Evolutionary conservation across 2,888 invertebrate genomes (phyloP), one percentile per base, ranked within the genome.

Genomic region (Amitus sp.): DNA sequence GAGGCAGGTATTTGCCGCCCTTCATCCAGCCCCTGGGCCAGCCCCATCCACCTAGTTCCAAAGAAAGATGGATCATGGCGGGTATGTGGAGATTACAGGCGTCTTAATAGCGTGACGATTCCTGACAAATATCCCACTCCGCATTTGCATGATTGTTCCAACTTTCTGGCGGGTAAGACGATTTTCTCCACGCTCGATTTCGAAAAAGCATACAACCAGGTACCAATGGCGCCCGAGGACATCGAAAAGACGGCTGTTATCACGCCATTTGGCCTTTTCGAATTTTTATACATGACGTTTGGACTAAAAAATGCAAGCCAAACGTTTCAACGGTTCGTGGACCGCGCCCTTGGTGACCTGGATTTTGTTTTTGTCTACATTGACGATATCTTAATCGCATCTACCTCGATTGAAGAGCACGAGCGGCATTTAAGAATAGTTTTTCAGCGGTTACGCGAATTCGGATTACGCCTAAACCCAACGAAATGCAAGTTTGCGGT

Each of bases 1-100:
- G 72, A 82, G 15, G 59, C 71, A 15, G 83, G 82, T 0, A 80
- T 83, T 9, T 80, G 80, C 28, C 69, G 82, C 2, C 82, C 80
- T 0, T 83, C 82, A 0, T 75, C 73, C 2, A 80, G 80, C 30
- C 62, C 70, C 1, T 83, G 80, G 82, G 70, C 82, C 0, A 78
- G 73, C 39, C 83, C 79, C 1, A 62, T 83, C 0, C 77, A 75
- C 50, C 43, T 76, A 30, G 74, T 69, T 1, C 51, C 52, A 7
- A 79, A 74, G 52, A 71, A 68, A 39, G 30, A 53, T 30, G 73
- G 68, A 1, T 50, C 59, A 0, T 65, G 72, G 66, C 43, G 71
- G 23, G 54, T 65, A 0, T 74, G 74, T 47, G 73, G 73, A 2
- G 75, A 78, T 40, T 77, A 73, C 27, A 42, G 77, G 1, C 9